These are phyloP conservation scores for Conopomorpha cramerella DNA, from an alignment of 1,140 invertebrate species.

Conservation along the genomic window DNA sequence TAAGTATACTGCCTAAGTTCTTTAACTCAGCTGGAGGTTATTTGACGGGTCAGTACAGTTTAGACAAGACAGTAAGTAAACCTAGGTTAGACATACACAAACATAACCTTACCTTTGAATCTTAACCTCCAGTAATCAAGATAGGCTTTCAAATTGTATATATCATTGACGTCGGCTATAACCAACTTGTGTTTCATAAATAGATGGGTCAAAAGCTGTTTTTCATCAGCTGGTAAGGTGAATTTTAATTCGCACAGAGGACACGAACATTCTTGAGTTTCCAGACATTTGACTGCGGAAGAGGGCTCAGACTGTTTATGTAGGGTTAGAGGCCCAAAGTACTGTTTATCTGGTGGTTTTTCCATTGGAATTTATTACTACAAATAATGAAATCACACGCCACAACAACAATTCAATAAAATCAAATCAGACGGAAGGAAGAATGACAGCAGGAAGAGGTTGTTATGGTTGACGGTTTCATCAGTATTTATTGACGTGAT, in stretches of 20 bases:
- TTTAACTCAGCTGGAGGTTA: neutral
- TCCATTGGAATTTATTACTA: too few relatives aligned
- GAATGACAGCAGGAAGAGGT: too few relatives aligned
- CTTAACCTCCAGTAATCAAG: constrained; percentile 76
- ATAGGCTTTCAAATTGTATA: constrained; percentile 77
- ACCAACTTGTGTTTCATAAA: constrained; percentile 77
- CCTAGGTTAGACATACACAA: too few relatives aligned
- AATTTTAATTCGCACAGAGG: constrained; percentile 57
- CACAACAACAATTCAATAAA: too few relatives aligned
- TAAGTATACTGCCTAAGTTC: too few relatives aligned
- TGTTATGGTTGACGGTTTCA: too few relatives aligned
- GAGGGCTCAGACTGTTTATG: constrained; percentile 33
- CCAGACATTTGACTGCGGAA: constrained; percentile 39
- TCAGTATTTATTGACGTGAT: too few relatives aligned
- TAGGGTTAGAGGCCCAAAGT: constrained; percentile 41
- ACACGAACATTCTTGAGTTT: constrained; percentile 44
- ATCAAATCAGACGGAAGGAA: too few relatives aligned
- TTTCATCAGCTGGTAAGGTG: constrained; percentile 52
- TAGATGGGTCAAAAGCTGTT: constrained; percentile 71
- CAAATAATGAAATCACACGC: too few relatives aligned
- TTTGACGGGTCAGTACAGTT: neutral
- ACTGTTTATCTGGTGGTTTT: constrained; percentile 35
- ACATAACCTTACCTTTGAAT: constrained; percentile 62
- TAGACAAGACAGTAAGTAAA: too few relatives aligned
- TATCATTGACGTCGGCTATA: constrained; percentile 80